A percentile compares a stretch with the other conserved stretches of the same genome.
Conservation (phyloP, 92 coral and sea anemone species). For the Parazoanthus atlanticus region DNA sequence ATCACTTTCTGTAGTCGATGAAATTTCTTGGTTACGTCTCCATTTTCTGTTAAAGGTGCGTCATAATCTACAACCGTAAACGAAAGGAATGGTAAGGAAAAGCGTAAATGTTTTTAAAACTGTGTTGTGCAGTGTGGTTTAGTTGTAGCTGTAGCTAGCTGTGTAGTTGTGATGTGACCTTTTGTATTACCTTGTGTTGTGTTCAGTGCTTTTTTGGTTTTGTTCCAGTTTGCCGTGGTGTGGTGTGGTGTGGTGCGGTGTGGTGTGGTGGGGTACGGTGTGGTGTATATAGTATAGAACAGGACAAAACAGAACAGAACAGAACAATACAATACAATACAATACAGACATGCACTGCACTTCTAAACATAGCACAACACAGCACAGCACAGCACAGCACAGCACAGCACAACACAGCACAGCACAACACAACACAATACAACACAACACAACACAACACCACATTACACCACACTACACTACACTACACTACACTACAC, state of each 20-base stretch:
- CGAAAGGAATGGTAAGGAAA: background rate
- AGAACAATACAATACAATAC: background rate
- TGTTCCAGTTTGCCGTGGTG: too few species aligned
- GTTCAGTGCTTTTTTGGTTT: too few species aligned
- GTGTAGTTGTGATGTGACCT: too few species aligned
- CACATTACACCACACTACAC: background rate
- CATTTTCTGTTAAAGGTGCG: constrained; percentile 39
- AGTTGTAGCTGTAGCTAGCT: too few species aligned
- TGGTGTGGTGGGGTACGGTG: background rate
- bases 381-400: background rate
- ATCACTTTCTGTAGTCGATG: constrained; percentile 27
- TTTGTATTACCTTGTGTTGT: too few species aligned
- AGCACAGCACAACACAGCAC: background rate
- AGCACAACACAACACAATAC: background rate
- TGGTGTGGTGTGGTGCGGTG: too few species aligned
- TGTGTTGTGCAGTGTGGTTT: too few species aligned
- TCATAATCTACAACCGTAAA: constrained; percentile 23
- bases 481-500: too few species aligned
- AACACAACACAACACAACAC: background rate
- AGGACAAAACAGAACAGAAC: background rate
- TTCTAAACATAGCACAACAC: background rate
- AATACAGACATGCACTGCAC: background rate
- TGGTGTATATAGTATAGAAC: background rate
- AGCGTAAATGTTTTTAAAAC: background rate
- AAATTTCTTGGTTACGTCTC: constrained; percentile 30